phyloP scores from a whole-genome alignment of 2,797 vertebrate genomes.

The Cyclopterus lumpus region DNA sequence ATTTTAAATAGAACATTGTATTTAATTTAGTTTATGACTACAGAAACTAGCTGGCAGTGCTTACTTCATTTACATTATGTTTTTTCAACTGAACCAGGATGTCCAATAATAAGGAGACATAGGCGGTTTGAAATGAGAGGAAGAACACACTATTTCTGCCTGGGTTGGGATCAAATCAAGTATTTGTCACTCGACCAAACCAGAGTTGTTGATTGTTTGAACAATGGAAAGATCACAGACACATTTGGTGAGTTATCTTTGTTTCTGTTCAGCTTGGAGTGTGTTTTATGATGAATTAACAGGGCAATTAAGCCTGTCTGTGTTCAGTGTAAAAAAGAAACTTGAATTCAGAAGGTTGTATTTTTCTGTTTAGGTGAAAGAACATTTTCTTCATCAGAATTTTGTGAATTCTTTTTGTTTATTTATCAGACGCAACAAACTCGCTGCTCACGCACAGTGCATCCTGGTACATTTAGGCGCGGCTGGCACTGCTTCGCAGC shows the following conservation, averaged over 20 bases:
- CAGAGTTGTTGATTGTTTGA: background rate
- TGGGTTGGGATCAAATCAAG: background rate
- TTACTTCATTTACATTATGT: background rate
- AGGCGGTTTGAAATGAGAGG: background rate
- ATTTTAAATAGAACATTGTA: too few relatives aligned
- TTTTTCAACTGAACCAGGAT: background rate
- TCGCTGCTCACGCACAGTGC: background rate
- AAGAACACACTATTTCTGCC: background rate
- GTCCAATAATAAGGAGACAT: background rate
- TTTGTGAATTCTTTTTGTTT: background rate
- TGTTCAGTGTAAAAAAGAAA: background rate
- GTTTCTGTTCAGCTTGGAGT: background rate
- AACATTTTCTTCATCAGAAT: background rate
- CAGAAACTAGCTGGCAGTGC: background rate
- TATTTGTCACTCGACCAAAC: background rate
- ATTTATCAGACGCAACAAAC: background rate
- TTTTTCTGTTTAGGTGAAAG: background rate
- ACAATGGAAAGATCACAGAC: background rate
- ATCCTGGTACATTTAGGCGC: background rate
- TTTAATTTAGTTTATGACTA: background rate
- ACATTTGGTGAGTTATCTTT: background rate
- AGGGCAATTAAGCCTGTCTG: background rate
- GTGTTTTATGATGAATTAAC: background rate
- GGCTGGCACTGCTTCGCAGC: background rate
- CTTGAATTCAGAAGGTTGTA: background rate